phyloP scores from a whole-genome alignment of 1,140 invertebrate species.

The Grapholita molesta region DNA sequence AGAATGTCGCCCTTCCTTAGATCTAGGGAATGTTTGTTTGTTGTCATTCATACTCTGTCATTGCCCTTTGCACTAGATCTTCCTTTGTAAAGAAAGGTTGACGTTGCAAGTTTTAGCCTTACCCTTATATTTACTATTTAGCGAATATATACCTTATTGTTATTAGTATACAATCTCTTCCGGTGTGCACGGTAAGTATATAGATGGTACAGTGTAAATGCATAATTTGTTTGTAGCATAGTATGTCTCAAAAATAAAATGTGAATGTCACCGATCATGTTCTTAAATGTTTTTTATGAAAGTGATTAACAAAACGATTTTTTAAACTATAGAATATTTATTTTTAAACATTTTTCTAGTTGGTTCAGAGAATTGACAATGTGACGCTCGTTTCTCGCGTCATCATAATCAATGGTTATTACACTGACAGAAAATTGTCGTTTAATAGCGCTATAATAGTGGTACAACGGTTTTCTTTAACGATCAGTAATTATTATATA shows the following conservation, averaged over 20 bases:
- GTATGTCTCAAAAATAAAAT: too few relatives aligned
- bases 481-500: neutral
- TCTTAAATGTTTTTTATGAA: too few relatives aligned
- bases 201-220: slow-evolving; percentile 5
- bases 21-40: slow-evolving; percentile 63
- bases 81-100: slow-evolving; percentile 62
- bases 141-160: slow-evolving; percentile 21
- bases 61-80: slow-evolving; percentile 65
- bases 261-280: too few relatives aligned
- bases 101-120: slow-evolving; percentile 66
- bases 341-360: too few relatives aligned
- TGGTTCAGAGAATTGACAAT: too few relatives aligned
- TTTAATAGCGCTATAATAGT: too few relatives aligned
- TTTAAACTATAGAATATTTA: too few relatives aligned
- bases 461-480: neutral
- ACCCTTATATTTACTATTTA: slow-evolving; percentile 31
- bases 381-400: too few relatives aligned
- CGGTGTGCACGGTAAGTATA: slow-evolving; percentile 8
- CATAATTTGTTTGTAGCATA: neutral
- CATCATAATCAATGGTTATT: too few relatives aligned
- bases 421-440: too few relatives aligned
- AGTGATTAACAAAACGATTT: too few relatives aligned
- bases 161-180: slow-evolving; percentile 21
- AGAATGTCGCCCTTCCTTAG: slow-evolving; percentile 63
- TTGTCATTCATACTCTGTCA: slow-evolving; percentile 62